phyloP scores from a whole-genome alignment of 2,113 vertebrate species.

The Trematomus loennbergii region DNA sequence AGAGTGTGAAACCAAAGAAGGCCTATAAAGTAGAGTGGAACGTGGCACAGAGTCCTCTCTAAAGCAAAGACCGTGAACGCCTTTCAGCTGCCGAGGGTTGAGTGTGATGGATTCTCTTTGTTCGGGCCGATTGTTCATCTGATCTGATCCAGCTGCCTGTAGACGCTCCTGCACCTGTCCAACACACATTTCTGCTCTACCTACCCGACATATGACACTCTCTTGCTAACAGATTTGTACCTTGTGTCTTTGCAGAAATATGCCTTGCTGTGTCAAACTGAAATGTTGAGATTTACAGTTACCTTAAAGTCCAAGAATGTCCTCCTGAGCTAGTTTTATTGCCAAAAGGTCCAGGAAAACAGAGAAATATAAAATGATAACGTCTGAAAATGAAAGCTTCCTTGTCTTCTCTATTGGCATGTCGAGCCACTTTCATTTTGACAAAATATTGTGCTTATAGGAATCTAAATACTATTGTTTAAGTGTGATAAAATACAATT shows the following conservation, averaged over 20 bases:
- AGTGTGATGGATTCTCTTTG: conserved; percentile 35
- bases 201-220: background rate
- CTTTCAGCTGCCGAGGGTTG: conserved; percentile 33
- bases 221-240: background rate
- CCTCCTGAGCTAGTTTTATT: background rate
- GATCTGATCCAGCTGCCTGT: conserved; percentile 51
- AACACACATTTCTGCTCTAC: background rate
- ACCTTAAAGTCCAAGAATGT: background rate
- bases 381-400: background rate
- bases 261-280: background rate
- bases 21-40: accelerated
- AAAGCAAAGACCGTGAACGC: background rate
- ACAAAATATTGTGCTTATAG: too few relatives aligned
- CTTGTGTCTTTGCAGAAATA: background rate
- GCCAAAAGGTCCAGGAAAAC: background rate
- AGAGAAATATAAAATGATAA: background rate
- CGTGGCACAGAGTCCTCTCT: background rate
- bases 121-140: conserved; percentile 28
- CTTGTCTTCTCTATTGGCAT: background rate
- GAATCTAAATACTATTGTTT: background rate
- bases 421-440: conserved; percentile 5
- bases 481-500: background rate
- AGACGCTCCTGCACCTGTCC: conserved; percentile 44
- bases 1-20: background rate
- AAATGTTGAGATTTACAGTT: background rate